These are phyloP conservation scores for Caenorhabditis zanzibari DNA, from an alignment of 2,888 invertebrate species.

Conservation along the genomic window DNA sequence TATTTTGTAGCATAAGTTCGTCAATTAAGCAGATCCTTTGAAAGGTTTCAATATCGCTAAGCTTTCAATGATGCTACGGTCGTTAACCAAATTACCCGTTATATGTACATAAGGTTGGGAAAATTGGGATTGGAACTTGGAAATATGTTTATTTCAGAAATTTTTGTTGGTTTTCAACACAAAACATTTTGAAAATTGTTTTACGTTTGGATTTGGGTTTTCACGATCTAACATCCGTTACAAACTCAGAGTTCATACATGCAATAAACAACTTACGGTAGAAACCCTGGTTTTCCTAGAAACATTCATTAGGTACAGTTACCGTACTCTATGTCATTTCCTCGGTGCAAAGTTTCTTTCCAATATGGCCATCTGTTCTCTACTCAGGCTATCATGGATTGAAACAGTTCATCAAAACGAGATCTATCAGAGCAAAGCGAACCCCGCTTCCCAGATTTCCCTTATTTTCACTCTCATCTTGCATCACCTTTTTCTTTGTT, in stretches of 20 bases:
- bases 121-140: too few relatives aligned
- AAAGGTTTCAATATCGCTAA: too few relatives aligned
- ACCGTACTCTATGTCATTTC: neutral
- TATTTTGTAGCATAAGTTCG: neutral
- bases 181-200: neutral
- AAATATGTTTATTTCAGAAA: too few relatives aligned
- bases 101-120: too few relatives aligned
- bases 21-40: neutral
- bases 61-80: too few relatives aligned
- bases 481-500: constrained; percentile 51
- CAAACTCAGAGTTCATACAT: neutral
- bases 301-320: too few relatives aligned
- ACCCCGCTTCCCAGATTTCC: constrained; percentile 40
- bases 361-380: constrained; percentile 1
- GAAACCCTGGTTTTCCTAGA: too few relatives aligned
- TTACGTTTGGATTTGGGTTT: neutral
- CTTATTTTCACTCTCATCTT: constrained; percentile 56
- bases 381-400: constrained; percentile 10
- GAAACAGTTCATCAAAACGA: constrained; percentile 35
- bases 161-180: too few relatives aligned
- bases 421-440: constrained; percentile 53
- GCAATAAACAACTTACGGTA: neutral
- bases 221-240: neutral
- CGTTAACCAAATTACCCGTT: too few relatives aligned
- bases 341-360: neutral